These are phyloP conservation scores for Paraescarpia echinospica DNA, from an alignment of 1,140 invertebrate genomes.

Conservation along the genomic window DNA sequence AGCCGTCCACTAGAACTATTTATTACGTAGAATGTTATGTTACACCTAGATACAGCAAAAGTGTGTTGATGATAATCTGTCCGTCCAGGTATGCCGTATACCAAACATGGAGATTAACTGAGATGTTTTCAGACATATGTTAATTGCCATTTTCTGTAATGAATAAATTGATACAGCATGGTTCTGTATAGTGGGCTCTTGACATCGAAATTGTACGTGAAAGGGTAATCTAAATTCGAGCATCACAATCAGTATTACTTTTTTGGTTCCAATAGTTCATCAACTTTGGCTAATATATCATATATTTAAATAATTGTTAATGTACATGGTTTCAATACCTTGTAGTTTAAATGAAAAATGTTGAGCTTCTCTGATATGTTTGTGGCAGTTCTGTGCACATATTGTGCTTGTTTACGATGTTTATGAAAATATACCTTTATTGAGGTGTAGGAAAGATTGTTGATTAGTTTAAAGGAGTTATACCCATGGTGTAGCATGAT, in stretches of 20 bases:
- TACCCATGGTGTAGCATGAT: not conserved
- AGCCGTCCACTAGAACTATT: not conserved
- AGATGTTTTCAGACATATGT: not conserved
- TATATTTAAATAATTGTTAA: not conserved
- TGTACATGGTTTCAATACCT: not conserved
- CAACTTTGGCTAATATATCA: not conserved
- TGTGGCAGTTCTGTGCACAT: not conserved
- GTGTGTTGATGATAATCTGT: not conserved
- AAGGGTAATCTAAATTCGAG: not conserved
- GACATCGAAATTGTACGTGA: not conserved
- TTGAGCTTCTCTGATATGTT: not conserved
- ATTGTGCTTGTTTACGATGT: not conserved
- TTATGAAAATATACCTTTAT: not conserved
- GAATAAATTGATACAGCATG: not conserved
- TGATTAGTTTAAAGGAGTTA: not conserved
- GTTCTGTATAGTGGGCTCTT: not conserved
- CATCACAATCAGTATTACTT: not conserved
- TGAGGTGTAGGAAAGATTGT: not conserved
- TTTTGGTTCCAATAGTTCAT: not conserved
- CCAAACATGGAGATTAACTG: not conserved
- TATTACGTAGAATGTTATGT: not conserved
- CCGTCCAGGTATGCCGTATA: not conserved
- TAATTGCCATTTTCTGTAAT: not conserved
- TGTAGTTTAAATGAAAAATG: not conserved
- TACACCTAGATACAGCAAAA: not conserved